phyloP scores from a whole-genome alignment of 2,113 vertebrate species.

The Accipiter virgatus region DNA sequence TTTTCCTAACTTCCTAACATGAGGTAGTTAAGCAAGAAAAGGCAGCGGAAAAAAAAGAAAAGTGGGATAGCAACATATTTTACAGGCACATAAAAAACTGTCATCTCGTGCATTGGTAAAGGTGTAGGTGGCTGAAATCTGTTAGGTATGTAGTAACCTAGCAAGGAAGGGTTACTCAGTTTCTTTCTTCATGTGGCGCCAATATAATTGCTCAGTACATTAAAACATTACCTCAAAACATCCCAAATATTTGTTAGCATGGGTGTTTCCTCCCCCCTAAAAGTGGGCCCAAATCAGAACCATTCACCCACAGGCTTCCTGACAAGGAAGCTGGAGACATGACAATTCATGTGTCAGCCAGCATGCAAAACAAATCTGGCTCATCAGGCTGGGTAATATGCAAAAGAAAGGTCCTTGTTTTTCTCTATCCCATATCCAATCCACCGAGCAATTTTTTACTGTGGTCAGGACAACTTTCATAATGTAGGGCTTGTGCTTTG shows the following conservation, averaged over 20 bases:
- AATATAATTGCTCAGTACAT: not conserved
- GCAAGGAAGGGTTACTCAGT: not conserved
- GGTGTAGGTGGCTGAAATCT: slow-evolving; percentile 14
- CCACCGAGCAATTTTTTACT: not conserved
- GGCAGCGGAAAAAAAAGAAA: not conserved
- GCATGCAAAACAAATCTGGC: not conserved
- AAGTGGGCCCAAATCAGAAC: not conserved
- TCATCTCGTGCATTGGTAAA: not conserved
- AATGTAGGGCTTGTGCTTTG: not conserved
- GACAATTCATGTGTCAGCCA: not conserved
- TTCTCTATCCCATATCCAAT: not conserved
- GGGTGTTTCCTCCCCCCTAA: not conserved
- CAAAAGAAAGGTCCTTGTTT: not conserved
- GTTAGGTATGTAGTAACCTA: not conserved
- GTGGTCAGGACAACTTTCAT: not conserved
- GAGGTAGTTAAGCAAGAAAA: not conserved
- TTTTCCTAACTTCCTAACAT: not conserved
- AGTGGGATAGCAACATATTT: not conserved
- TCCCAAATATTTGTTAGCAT: not conserved
- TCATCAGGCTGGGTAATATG: not conserved
- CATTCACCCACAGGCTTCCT: not conserved
- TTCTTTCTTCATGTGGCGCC: not conserved
- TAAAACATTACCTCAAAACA: slow-evolving; percentile 13
- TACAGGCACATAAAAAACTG: not conserved
- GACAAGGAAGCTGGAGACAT: not conserved